Base-by-base conservation (phyloP, 2,113 vertebrate species). In the Phasianus colchicus region DNA sequence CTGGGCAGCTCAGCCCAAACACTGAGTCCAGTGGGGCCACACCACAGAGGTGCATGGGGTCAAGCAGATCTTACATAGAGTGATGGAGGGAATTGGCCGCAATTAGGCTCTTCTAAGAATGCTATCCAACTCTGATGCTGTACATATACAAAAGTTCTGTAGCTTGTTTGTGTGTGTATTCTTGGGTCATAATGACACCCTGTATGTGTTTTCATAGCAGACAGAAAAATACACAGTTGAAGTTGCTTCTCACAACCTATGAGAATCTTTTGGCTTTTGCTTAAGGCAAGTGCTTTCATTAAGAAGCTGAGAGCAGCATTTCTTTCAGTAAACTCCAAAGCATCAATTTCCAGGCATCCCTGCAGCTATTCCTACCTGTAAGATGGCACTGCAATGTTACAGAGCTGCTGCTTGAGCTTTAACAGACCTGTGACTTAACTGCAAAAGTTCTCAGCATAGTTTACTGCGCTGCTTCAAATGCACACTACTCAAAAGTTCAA, bases 101-200 rank as follows among this genome's bases (percentile, higher is more conserved):
- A 89, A 32, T 42, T 30, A 32, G 0, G 7, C 11, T 54, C 12
- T 74, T 86, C 38, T 52, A 36, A 3, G 10, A 85, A 8, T 3
- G 4, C 6, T 42, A 25, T 82, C 78, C 71, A 85, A 40, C 38
- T 48, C 13, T 14, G 38, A 45, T 40, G 20, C 30, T 24, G 34
- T 2, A 57, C 0, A 0, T 9, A 50, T 1, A 61, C 36, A 66
- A 76, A 36, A 47, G 6, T 67, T 45, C 34, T 52, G 32, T 7
- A 29, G 30, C 12, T 34, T 25, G 19, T 9, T 45, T 74, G 52
- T 22, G 7, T 9, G 5, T 19, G 48, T 71, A 19, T 69, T 78
- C 47, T 79, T n/a, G 12, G 17, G 15, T 73, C 58, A 27, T 66
- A 48, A 5, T 1, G 3, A 63, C 32, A 55, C 32, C 38, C 34